Evolutionary conservation across 1,140 invertebrate species (phyloP), one percentile per base, ranked within the genome.

Genomic region (Ganaspis sp.): DNA sequence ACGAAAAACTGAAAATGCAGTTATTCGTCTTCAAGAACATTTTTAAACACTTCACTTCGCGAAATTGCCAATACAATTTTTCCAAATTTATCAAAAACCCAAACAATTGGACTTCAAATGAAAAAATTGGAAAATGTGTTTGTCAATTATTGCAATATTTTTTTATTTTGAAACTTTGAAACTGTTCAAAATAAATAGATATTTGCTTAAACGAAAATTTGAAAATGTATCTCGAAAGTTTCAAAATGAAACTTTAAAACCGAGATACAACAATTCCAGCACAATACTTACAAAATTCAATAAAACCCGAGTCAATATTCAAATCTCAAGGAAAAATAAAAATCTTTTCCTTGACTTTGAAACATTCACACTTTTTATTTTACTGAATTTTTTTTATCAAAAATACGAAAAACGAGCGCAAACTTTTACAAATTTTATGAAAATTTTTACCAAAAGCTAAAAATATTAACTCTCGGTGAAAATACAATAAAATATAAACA

Each of bases 1-100:
- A n/a, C 23, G 58, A 64, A 64, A 34, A 64, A 64, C 58, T 64
- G 58, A 64, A 64, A 64, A 29, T 29, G 58, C 58, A 64, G 58
- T 29, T 64, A 3, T 64, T 64, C 58, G 15, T 15, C 58, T 64
- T 8, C 0, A 9, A 64, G 58, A 29, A 26, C 23, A 64, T 64
- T 26, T 23, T 5, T 26, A 4, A 64, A 4, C 23, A 64, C 21
- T 64, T 64, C 9, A 64, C 26, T 15, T n/a, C 58, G 12, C 58
- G 58, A 64, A 29, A 34, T 64, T 8, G n/a, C 9, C 9, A 26
- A 54, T 8, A 9, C n/a, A 29, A 34, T n/a, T 64, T 34, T 29
- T 29, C 26, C 12, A 29, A n/a, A 4, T 15, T 23, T n/a, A 3
- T 49, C 45, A 49, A 49, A n/a, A 49, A n/a, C 19, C 8, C 1